phyloP scores from a whole-genome alignment of 2,888 invertebrate species.

The Ecdyonurus torrentis region DNA sequence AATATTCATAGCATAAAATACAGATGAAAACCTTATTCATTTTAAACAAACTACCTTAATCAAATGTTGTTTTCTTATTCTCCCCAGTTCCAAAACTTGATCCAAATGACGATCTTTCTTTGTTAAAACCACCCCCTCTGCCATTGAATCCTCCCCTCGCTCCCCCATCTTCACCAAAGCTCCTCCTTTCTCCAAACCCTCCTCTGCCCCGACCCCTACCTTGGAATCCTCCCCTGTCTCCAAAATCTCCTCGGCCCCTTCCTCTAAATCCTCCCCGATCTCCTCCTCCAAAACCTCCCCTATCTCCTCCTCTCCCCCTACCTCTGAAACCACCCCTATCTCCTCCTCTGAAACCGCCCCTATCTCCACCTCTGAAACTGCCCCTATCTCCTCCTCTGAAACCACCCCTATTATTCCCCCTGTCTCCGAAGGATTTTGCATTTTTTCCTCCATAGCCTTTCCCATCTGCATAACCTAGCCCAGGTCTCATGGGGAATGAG shows the following conservation, averaged over 20 bases:
- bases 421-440: too few species aligned
- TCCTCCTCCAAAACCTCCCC: constrained; percentile 19
- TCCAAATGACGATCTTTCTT: constrained; percentile 7
- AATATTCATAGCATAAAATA: too few species aligned
- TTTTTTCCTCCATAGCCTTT: too few species aligned
- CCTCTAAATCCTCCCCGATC: constrained; percentile 18
- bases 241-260: constrained; percentile 16
- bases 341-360: constrained; percentile 20
- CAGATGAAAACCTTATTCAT: not conserved
- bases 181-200: constrained; percentile 13
- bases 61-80: constrained; percentile 60
- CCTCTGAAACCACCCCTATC: constrained; percentile 10
- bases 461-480: constrained; percentile 15
- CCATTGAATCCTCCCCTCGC: constrained; percentile 11
- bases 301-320: constrained; percentile 15
- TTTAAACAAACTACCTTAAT: constrained; percentile 11
- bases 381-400: constrained; percentile 17
- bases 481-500: constrained; percentile 15
- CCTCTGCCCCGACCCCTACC: constrained; percentile 35
- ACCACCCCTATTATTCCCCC: constrained; percentile 19
- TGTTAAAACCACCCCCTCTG: constrained; percentile 15
- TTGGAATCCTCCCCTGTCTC: constrained; percentile 33
- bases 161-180: constrained; percentile 16
- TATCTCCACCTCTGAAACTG: constrained; percentile 21
- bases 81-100: constrained; percentile 7